phyloP scores from a whole-genome alignment of 2,113 vertebrate genomes.

The Hypocryptadius cinnamomeus region DNA sequence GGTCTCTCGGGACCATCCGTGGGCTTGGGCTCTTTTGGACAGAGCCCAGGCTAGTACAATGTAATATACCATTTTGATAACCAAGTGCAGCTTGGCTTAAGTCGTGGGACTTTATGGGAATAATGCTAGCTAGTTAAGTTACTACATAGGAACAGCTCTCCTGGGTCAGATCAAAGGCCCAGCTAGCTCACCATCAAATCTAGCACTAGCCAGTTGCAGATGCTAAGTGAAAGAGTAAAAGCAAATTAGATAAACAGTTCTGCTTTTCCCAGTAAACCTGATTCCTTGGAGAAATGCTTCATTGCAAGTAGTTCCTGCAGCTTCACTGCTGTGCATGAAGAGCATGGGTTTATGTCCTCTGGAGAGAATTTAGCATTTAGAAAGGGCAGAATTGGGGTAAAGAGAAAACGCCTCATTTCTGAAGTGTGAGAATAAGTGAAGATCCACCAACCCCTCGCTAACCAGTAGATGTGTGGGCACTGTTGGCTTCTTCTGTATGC shows the following conservation, averaged over 20 bases:
- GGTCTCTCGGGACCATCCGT: rapidly evolving
- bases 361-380: not conserved
- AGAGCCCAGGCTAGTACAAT: not conserved
- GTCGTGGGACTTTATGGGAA: not conserved
- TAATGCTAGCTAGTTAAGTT: not conserved
- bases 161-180: not conserved
- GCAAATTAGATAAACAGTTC: not conserved
- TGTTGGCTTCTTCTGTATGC: not conserved
- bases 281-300: not conserved
- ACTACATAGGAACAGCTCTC: not conserved
- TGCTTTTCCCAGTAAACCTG: not conserved
- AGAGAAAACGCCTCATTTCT: not conserved
- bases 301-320: too few relatives aligned
- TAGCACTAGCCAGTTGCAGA: not conserved
- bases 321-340: not conserved
- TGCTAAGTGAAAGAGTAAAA: not conserved
- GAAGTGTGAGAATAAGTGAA: not conserved
- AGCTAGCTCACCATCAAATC: not conserved
- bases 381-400: not conserved
- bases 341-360: not conserved
- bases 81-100: not conserved
- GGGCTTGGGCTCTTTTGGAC: not conserved
- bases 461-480: not conserved
- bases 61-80: not conserved
- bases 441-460: not conserved